A percentile compares a stretch with the other conserved stretches of the same genome.
These are phyloP conservation scores for Hydrozoanthus gracilis DNA, from an alignment of 92 coral and sea anemone species.

Conservation along the genomic window DNA sequence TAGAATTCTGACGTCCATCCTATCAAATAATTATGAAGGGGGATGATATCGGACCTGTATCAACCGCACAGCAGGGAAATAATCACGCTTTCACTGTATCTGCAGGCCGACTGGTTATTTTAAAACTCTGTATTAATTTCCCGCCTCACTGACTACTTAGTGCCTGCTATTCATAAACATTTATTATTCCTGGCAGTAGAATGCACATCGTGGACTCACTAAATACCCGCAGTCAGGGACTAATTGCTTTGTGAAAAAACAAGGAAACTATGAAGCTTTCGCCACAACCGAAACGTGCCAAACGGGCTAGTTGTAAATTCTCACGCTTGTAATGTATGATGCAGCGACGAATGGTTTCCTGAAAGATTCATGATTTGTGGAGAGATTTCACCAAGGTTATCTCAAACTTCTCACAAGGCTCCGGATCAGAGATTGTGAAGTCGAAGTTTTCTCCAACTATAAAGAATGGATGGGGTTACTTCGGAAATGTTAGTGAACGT, in stretches of 20 bases:
- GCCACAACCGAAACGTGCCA: not conserved
- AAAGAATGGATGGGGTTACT: conserved; percentile 53
- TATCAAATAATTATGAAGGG: conserved; percentile 41
- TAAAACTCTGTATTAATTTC: conserved; percentile 44
- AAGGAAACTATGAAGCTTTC: conserved; percentile 39
- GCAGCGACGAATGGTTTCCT: conserved; percentile 12
- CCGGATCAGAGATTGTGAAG: conserved; percentile 45
- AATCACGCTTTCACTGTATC: conserved; percentile 32
- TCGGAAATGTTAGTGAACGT: conserved; percentile 60
- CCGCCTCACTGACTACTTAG: conserved; percentile 43
- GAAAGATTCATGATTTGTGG: conserved; percentile 48
- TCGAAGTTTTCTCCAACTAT: conserved; percentile 17
- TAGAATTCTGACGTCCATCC: conserved; percentile 34
- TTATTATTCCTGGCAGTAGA: conserved; percentile 41
- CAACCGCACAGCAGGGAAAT: conserved; percentile 52
- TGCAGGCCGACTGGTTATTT: conserved; percentile 27
- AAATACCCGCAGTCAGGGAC: conserved; percentile 39
- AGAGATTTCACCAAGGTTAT: conserved; percentile 40
- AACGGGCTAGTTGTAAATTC: not conserved
- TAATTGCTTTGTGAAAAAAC: conserved; percentile 51
- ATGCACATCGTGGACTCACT: conserved; percentile 47
- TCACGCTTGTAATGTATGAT: conserved; percentile 34
- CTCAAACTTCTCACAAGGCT: conserved; percentile 5
- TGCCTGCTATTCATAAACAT: conserved; percentile 31
- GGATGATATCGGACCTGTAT: conserved; percentile 42